phyloP scores from a whole-genome alignment of 2,113 vertebrate species.

The Penelope pileata region DNA sequence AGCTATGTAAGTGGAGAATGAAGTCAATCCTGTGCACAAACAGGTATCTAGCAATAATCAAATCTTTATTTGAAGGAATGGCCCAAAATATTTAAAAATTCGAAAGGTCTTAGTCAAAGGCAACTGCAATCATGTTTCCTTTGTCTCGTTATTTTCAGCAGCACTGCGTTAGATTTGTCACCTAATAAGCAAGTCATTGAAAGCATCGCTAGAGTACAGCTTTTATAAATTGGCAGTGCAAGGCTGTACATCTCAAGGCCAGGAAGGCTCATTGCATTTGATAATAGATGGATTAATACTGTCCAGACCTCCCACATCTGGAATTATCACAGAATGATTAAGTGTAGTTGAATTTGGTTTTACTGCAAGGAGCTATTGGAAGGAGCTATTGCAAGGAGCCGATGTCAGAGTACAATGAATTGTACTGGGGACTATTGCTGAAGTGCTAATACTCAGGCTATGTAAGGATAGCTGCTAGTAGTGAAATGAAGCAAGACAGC shows the following conservation, averaged over 20 bases:
- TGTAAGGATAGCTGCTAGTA: neutral
- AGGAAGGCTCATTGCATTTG: accelerated
- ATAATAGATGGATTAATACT: neutral
- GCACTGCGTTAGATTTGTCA: neutral
- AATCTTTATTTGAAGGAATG: neutral
- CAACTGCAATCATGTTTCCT: neutral
- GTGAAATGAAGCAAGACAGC: neutral
- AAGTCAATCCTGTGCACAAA: neutral
- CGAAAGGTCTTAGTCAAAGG: neutral
- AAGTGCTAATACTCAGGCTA: neutral
- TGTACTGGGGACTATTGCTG: neutral
- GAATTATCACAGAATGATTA: neutral
- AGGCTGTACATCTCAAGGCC: neutral
- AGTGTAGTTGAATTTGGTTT: neutral
- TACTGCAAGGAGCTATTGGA: neutral
- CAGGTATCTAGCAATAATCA: neutral
- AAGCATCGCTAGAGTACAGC: neutral
- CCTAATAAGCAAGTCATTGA: neutral
- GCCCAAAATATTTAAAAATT: neutral
- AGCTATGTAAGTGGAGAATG: neutral
- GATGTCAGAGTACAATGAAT: neutral
- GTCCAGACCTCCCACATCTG: neutral
- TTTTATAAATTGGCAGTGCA: neutral
- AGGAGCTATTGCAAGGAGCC: neutral
- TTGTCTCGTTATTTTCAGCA: neutral